Conservation (phyloP, 2,113 vertebrate species). For the Crotophaga sulcirostris region DNA sequence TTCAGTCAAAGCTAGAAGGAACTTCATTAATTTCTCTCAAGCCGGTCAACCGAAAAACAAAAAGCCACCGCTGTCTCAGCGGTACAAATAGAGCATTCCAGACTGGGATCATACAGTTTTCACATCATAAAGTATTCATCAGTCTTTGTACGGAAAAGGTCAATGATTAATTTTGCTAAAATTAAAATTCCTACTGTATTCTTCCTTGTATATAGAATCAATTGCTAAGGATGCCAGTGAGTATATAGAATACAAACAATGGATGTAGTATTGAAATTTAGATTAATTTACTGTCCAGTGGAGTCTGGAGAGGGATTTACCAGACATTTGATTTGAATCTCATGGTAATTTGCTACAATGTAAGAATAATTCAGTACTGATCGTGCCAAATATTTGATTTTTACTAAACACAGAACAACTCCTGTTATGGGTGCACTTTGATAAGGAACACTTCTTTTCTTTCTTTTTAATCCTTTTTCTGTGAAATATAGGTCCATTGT, state of each 20-base stretch:
- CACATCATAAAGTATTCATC: neutral
- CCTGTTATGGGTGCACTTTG: neutral
- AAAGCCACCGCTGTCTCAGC: neutral
- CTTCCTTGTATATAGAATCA: neutral
- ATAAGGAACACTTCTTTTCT: neutral
- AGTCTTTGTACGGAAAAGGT: neutral
- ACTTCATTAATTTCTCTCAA: neutral
- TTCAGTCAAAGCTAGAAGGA: neutral
- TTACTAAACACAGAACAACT: neutral
- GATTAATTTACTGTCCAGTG: neutral
- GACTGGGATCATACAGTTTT: neutral
- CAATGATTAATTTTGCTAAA: neutral
- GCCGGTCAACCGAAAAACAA: neutral
- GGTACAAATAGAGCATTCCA: neutral
- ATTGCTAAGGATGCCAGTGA: neutral
- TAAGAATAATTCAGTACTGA: neutral
- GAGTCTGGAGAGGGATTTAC: neutral
- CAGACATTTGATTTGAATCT: neutral
- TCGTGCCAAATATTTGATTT: neutral
- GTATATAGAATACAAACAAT: neutral
- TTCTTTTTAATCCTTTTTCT: neutral
- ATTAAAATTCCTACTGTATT: neutral
- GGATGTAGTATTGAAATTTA: neutral
- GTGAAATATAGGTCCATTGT: constrained; percentile 60
- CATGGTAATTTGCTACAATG: neutral